Conservation (phyloP, 2,797 vertebrate genomes). For the Tangara arthus region DNA sequence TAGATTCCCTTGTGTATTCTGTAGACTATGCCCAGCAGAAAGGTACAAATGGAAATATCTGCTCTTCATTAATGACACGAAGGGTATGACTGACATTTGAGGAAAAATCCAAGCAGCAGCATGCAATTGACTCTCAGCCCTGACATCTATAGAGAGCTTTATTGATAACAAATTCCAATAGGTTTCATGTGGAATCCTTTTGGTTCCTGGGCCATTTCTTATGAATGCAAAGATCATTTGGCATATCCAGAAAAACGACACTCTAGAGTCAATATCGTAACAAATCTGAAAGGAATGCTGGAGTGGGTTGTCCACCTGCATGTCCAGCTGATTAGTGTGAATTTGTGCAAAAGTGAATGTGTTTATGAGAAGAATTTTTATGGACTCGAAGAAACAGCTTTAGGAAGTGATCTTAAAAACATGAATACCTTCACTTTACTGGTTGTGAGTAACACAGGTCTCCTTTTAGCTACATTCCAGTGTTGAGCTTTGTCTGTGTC, state of each 20-base stretch:
- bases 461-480: neutral
- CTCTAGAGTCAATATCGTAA: neutral
- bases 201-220: neutral
- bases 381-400: neutral
- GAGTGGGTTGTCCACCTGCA: neutral
- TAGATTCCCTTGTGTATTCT: neutral
- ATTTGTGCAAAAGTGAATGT: neutral
- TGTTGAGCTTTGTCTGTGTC: neutral
- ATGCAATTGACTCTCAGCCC: neutral
- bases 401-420: neutral
- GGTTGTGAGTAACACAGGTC: accelerated
- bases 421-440: neutral
- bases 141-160: neutral
- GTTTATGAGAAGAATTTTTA: neutral
- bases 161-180: neutral
- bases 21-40: neutral
- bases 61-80: neutral
- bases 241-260: neutral
- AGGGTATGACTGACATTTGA: neutral
- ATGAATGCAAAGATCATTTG: neutral
- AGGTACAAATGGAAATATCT: neutral
- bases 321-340: neutral
- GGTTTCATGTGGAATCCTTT: neutral
- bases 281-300: neutral
- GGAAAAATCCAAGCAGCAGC: neutral